These are phyloP conservation scores for Pogoniulus pusillus DNA, from an alignment of 2,797 vertebrate species.

Conservation along the genomic window DNA sequence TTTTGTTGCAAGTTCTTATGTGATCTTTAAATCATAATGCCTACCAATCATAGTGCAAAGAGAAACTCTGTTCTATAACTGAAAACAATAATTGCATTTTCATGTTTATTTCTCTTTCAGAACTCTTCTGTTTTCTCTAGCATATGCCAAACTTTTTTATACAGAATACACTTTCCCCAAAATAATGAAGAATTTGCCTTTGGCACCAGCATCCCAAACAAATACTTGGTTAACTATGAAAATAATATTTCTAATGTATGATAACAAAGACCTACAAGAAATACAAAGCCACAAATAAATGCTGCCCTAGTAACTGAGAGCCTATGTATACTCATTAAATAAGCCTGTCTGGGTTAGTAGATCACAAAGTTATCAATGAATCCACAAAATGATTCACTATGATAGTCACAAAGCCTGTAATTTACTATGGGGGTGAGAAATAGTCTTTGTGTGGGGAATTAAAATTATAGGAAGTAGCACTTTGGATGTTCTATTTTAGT, in stretches of 20 bases:
- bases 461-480: slow-evolving; percentile 11
- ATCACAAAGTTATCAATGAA: slow-evolving; percentile 1
- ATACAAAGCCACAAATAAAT: neutral
- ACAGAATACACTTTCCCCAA: neutral
- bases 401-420: slow-evolving; percentile 35
- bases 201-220: neutral
- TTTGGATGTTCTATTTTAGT: slow-evolving; percentile 43
- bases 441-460: slow-evolving; percentile 22
- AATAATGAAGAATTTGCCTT: neutral
- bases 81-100: neutral
- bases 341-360: neutral
- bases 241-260: neutral
- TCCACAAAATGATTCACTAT: slow-evolving; percentile 29
- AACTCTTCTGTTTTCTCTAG: neutral
- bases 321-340: neutral
- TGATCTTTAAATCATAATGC: neutral
- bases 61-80: neutral
- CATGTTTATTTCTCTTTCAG: neutral
- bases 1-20: neutral
- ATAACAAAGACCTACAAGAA: neutral
- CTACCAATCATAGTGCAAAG: neutral
- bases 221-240: neutral
- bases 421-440: slow-evolving; percentile 3
- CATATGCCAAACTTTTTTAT: neutral
- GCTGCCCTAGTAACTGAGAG: neutral